Evolutionary conservation across 64 coral and sea anemone species (phyloP), one percentile per base, ranked within the genome.

Genomic region (Montipora efflorescens): DNA sequence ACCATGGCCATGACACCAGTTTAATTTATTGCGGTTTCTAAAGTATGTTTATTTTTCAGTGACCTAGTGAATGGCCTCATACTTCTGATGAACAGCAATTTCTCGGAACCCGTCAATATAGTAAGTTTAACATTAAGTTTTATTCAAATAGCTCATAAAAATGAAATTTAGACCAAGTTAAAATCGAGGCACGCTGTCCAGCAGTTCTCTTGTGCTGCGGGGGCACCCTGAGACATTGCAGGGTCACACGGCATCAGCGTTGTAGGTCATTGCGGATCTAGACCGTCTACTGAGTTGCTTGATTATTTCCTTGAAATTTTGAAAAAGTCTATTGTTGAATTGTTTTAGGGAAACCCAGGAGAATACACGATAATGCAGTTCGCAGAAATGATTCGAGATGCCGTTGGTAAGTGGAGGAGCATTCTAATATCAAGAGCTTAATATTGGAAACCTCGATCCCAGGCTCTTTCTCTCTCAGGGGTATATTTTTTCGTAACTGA

Each of bases 351-450:
- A 36, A 98, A 98, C 48, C 96, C 96, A 47, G 93, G 83, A 21
- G 96, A 98, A 67, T 87, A 98, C 75, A 91, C 93, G 13, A 98
- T 98, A 11, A 98, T 98, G 96, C 64, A 98, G 18, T 98, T 98
- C 89, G 96, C 96, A 47, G 66, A 74, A 70, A 98, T 98, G 78
- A 98, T 98, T 18, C 91, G 88, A 20, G 75, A 92, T 62, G 93
- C 96, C 25, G 88, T 98, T 19, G 96, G 96, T 98, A 80, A 85
- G 96, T 49, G 22, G 4, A 64, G 61, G 9, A 15, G 61, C 9
- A 12, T 15, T 14, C 8, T 64, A 64, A 64, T 64, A 11, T 64
- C 61, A 55, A 10, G 52, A 5, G 10, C 6, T 10, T 7, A 55
- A 55, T 55, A 55, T 5, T 55, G 52, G 36, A 36, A 36, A 36